Evolutionary conservation across 2,888 invertebrate species (phyloP), one percentile per base, ranked within the genome.

Genomic region (Lamproptera curius): DNA sequence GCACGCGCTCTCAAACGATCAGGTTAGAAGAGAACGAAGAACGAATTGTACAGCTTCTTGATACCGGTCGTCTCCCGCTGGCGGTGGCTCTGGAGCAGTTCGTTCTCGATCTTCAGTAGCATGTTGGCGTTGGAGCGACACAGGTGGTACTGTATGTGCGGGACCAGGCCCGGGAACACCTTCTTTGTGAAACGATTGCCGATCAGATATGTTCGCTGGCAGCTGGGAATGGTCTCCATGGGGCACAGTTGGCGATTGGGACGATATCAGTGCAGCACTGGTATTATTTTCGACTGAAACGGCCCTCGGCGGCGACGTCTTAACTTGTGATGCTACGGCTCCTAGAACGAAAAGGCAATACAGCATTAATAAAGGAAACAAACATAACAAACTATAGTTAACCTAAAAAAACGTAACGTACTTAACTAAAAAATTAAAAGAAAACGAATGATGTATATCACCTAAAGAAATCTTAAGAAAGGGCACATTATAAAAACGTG

Each of bases 31-130:
- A 95, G 91, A 61, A 95, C 95, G 79, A 95, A 95, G 87, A 95
- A 95, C 53, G 94, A 94, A 86, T 95, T 95, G 88, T 95, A 95
- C 74, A 95, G 88, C 81, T 95, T 95, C 85, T 95, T 95, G 70
- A 95, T 94, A 53, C 95, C 95, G 40, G 94, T 94, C 16, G 94
- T 93, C 80, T 95, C 94, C 72, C 94, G 89, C 80, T 95, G 94
- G 68, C 94, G 91, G 75, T 94, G 94, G 73, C 93, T 94, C 77
- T 94, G 93, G 52, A 94, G 90, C 67, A 94, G 90, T 73, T 92
- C 91, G 83, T 92, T 93, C 76, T 92, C 91, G 65, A 92, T 87
- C 82, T 90, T 91, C 79, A 92, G 81, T 72, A 92, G 90, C 93
- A 93, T 93, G 77, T 92, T 91, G 58, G 73, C 62, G 59, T 69